phyloP scores from a whole-genome alignment of 2,797 vertebrate species.

The Hemitrygon akajei region DNA sequence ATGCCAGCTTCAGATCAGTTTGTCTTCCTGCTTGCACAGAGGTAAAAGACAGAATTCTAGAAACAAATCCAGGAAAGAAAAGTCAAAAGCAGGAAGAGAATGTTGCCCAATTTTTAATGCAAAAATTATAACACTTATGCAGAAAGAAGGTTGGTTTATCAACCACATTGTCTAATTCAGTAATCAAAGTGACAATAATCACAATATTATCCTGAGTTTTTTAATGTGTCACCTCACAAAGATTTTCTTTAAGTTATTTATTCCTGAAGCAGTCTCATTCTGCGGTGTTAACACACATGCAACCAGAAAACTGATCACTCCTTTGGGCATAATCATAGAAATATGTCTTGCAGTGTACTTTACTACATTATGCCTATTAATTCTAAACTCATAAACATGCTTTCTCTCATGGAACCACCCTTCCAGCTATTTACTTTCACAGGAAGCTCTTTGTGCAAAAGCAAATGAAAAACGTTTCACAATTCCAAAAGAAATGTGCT shows the following conservation, averaged over 20 bases:
- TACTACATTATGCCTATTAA: neutral
- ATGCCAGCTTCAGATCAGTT: too few relatives aligned
- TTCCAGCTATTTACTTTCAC: conserved; percentile 24
- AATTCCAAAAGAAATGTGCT: conserved; percentile 1
- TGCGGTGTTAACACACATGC: neutral
- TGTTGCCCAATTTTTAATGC: neutral
- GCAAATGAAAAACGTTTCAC: conserved; percentile 25
- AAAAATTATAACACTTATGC: neutral
- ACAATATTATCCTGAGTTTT: neutral
- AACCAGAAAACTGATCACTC: neutral
- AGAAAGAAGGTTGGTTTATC: neutral
- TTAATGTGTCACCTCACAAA: neutral
- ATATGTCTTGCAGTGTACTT: neutral
- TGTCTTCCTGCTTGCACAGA: neutral
- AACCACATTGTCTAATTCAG: neutral
- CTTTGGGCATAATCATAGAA: neutral
- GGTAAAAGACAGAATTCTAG: neutral
- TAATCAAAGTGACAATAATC: neutral
- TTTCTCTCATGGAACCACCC: conserved; percentile 5
- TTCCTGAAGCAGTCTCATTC: neutral
- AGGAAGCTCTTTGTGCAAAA: neutral
- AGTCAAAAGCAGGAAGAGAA: neutral
- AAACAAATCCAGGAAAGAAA: neutral
- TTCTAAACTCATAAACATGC: neutral
- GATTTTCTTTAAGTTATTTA: neutral